Base-by-base conservation (phyloP, 2,113 vertebrate genomes). In the Hystrix cristata region DNA sequence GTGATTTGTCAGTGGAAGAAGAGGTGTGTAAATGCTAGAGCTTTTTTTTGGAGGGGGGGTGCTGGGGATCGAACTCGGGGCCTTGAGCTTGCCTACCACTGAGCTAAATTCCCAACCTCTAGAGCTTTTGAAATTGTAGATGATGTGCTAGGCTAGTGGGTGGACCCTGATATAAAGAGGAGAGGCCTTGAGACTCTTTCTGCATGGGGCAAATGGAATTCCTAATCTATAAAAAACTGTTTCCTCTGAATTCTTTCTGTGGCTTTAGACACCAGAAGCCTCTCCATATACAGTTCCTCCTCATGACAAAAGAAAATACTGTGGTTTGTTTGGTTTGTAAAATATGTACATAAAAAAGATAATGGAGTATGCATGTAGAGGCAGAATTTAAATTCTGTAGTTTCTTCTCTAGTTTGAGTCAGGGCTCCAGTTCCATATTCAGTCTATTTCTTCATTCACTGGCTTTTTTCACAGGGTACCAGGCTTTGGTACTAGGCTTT, bases 81-180 rank as follows among this genome's bases (percentile, higher is more conserved):
- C 38, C 38, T 38, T 38, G 38, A 38, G 38, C 38, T 38, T 38
- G 38, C 38, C 38, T 38, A 38, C 38, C 38, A 38, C 38, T 38
- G 38, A 38, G 38, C 38, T 38, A 38, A 38, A 38, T 38, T 38
- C 38, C 38, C 38, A 38, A 38, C 38, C 38, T 38, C 96, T 96
- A 90, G 96, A 90, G 95, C 95, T 98, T 98, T 97, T 98, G 98
- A 98, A 96, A 97, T 97, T 95, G 85, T 96, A 93, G 98, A 97
- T 96, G 96, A 67, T 83, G 96, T 84, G 74, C 96, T 98, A 93
- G 82, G 55, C 76, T 96, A 34, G 91, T 5, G 46, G 89, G 97
- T 79, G 93, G 93, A 59, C 46, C 25, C 82, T n/a, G 72, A 71
- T 91, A n/a, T 95, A 97, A 94, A 97, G 88, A 76, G 93, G 87